A percentile compares a stretch with the other conserved stretches of the same genome.
These are phyloP conservation scores for Apodemia duryi DNA, from an alignment of 2,888 invertebrate species.

Conservation along the genomic window DNA sequence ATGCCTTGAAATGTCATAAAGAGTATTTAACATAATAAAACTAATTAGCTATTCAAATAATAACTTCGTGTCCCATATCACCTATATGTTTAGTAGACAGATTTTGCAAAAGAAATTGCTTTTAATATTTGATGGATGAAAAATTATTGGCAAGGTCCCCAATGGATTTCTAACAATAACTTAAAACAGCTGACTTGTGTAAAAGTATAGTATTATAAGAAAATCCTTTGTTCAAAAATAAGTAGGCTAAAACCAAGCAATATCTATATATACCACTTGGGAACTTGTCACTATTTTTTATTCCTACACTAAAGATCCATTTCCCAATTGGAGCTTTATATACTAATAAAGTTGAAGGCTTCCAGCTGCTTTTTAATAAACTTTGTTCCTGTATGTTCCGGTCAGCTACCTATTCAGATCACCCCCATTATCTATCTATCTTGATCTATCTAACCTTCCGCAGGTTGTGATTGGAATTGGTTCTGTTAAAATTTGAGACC, in stretches of 20 bases:
- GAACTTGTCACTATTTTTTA: not conserved
- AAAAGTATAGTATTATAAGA: conserved; percentile 23
- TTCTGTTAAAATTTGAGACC: conserved; percentile 14
- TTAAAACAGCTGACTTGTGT: conserved; percentile 26
- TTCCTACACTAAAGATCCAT: conserved; percentile 22
- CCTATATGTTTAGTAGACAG: not conserved
- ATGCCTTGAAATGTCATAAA: not conserved
- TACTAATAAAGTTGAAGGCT: conserved; percentile 20
- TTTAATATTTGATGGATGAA: conserved; percentile 9
- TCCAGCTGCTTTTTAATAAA: conserved; percentile 24
- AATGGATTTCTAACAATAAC: conserved; percentile 20
- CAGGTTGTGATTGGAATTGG: conserved; percentile 24
- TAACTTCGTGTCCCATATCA: conserved; percentile 5
- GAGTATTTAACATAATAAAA: too few relatives aligned
- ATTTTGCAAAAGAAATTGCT: not conserved
- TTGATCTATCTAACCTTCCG: not conserved
- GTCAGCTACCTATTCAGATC: conserved; percentile 19
- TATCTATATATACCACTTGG: conserved; percentile 15
- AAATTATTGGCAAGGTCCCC: not conserved
- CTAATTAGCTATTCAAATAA: not conserved
- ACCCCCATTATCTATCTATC: conserved; percentile 24
- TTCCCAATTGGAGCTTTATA: conserved; percentile 20
- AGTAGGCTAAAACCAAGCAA: conserved; percentile 21
- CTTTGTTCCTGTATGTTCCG: conserved; percentile 24
- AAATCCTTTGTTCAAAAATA: conserved; percentile 20